A percentile compares a stretch with the other conserved stretches of the same genome.
Evolutionary conservation across 2,797 vertebrate genomes (phyloP).

Genomic region (Smutsia temminckii): DNA sequence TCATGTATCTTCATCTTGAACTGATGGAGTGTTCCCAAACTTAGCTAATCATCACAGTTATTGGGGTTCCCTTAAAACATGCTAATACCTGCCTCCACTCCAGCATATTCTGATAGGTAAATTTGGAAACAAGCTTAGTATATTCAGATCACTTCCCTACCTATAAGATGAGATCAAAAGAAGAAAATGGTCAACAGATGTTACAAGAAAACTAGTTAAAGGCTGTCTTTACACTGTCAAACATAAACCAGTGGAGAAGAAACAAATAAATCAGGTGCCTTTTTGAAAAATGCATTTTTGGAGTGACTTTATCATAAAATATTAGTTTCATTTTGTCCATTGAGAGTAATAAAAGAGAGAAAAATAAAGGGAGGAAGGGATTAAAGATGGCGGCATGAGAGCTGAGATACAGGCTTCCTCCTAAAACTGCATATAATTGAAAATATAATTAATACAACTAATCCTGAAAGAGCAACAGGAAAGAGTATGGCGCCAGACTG

Average conservation of each 20-base stretch:
- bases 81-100: neutral
- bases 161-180: neutral
- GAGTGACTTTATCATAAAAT: constrained; percentile 4
- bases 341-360: neutral
- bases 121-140: neutral
- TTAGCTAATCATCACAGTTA: neutral
- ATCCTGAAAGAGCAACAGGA: no score
- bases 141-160: neutral
- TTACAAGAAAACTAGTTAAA: constrained; percentile 11
- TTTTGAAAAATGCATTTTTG: neutral
- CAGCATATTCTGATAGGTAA: neutral
- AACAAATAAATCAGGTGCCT: neutral
- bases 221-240: neutral
- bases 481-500: no score
- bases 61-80: neutral
- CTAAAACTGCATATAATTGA: no score
- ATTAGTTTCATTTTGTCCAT: neutral
- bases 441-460: no score
- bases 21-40: neutral
- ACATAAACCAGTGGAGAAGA: neutral
- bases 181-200: neutral
- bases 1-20: neutral
- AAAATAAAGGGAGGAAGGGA: no score
- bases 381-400: no score
- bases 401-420: no score